These are phyloP conservation scores for Hippolais icterina DNA, from an alignment of 2,113 vertebrate genomes.

Conservation along the genomic window DNA sequence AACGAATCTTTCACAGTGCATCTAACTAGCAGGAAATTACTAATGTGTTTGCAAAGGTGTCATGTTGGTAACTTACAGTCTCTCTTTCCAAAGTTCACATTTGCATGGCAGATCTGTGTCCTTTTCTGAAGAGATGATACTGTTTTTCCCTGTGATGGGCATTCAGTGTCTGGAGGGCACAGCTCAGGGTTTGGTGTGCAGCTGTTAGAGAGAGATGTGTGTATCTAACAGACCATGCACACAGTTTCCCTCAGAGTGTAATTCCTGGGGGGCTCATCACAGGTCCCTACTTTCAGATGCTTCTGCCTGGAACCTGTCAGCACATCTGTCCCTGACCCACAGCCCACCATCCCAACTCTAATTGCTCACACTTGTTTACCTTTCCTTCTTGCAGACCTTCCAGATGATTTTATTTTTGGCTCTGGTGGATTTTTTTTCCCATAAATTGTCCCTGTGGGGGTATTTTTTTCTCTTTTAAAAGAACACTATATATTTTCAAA, in stretches of 20 bases:
- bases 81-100: background rate
- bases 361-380: background rate
- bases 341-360: background rate
- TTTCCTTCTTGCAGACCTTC: background rate
- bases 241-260: rapidly evolving
- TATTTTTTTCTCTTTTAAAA: background rate
- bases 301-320: background rate
- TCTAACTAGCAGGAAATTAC: conserved; percentile 8
- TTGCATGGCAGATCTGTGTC: background rate
- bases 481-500: background rate
- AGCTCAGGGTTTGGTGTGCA: background rate
- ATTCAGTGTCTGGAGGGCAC: background rate
- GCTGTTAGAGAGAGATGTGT: background rate
- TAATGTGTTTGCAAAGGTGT: background rate
- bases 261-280: rapidly evolving
- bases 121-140: rapidly evolving
- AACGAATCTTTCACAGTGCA: background rate
- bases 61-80: background rate
- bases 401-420: background rate
- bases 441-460: background rate
- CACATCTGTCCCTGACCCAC: rapidly evolving
- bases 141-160: background rate
- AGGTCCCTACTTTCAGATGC: background rate
- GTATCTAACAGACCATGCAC: background rate
- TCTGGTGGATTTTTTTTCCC: rapidly evolving